Evolutionary conservation across 2,113 vertebrate species (phyloP), one percentile per base, ranked within the genome.

Genomic region (Entosphenus tridentatus): DNA sequence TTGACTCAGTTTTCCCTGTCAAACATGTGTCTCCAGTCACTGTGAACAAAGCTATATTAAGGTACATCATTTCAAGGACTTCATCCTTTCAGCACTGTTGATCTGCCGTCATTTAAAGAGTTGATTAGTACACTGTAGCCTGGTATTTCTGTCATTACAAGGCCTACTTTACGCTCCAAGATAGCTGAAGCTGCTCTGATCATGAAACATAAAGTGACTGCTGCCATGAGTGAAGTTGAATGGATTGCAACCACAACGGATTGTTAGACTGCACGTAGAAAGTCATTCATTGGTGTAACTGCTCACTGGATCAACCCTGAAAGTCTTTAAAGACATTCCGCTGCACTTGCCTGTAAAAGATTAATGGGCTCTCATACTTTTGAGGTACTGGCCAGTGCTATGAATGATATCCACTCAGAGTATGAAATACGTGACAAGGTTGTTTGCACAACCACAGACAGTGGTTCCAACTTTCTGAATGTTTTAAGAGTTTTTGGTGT

Each of bases 331-430:
- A 70, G 73, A 58, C 57, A 57, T 55, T 73, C 54, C 70, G 73
- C 70, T 59, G 69, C 72, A 11, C 70, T 73, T 3, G 69, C 73
- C 17, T 75, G 70, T 59, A 73, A 69, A 68, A 56, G 55, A 16
- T 67, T 74, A 12, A 75, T 70, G 70, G 74, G 71, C 14, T 69
- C 71, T 12, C 70, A 74, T 69, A 73, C 73, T 3, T 75, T 75
- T 74, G 68, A 68, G 73, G 72, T 68, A 3, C 57, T 72, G 10
- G 70, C 69, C 56, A 39, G 57, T 68, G 67, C 71, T 18, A 67
- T 72, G 18, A 70, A 75, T 70, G 70, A 73, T 10, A 75, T 75
- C 57, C 71, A 75, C 56, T 68, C 71, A 59, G 73, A 74, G 59
- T 74, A 68, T 55, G 67, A 70, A 10, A 75, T 74, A 17, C 21